These are phyloP conservation scores for Heliconius erato DNA, from an alignment of 2,888 invertebrate species.

Conservation along the genomic window DNA sequence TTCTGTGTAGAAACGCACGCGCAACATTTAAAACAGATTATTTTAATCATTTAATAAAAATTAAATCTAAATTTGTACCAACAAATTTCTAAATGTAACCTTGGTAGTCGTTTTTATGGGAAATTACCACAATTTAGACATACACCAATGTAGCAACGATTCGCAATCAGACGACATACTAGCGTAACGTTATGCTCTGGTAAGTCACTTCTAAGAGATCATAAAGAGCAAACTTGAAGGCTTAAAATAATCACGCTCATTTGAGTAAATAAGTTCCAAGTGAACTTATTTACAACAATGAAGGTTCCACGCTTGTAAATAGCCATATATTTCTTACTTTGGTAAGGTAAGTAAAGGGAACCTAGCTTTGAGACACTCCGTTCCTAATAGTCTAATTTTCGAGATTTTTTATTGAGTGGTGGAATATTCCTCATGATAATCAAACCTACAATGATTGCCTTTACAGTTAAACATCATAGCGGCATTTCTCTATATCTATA, in stretches of 20 bases:
- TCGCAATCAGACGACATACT: conserved; percentile 59
- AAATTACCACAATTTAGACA: conserved; percentile 75
- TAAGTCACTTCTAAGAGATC: conserved; percentile 56
- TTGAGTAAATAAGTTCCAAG: no score
- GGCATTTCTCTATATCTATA: no score
- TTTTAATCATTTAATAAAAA: not conserved
- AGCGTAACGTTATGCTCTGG: conserved; percentile 74
- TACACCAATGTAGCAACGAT: conserved; percentile 70
- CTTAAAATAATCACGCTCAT: conserved; percentile 22
- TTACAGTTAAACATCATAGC: no score
- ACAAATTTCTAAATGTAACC: conserved; percentile 57
- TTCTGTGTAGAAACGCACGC: not conserved
- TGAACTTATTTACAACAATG: conserved; percentile 14
- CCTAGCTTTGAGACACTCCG: no score
- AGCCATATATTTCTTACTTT: not conserved
- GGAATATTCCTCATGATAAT: no score
- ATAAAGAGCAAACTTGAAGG: conserved; percentile 43
- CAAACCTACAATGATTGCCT: no score
- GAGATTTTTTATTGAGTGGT: no score
- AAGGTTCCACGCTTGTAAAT: not conserved
- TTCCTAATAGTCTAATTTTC: no score
- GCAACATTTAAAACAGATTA: not conserved
- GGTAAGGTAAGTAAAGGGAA: no score
- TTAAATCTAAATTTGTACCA: not conserved
- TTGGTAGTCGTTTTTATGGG: conserved; percentile 68